A percentile compares a stretch with the other conserved stretches of the same genome.
phyloP scores from a whole-genome alignment of 2,888 invertebrate genomes.

The Caenorhabditis doughertyi region DNA sequence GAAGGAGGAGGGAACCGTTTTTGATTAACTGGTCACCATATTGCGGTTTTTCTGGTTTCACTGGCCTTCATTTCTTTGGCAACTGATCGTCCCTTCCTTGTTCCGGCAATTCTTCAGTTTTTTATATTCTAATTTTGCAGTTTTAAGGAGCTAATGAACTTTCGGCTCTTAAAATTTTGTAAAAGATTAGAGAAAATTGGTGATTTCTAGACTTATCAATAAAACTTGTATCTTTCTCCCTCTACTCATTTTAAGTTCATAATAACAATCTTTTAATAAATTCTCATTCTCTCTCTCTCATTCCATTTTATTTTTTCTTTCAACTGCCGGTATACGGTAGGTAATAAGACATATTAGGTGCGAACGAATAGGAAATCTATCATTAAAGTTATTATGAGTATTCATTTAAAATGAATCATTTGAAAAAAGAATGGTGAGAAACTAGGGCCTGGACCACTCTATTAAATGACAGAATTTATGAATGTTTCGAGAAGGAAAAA shows the following conservation, averaged over 20 bases:
- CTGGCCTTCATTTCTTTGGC: not conserved
- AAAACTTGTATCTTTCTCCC: no score
- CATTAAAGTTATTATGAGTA: not conserved
- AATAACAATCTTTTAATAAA: not conserved
- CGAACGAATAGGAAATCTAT: conserved; percentile 1
- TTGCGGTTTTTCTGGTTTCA: conserved; percentile 11
- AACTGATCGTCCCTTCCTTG: no score
- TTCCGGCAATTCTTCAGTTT: no score
- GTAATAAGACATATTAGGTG: conserved; percentile 24
- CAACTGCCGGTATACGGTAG: conserved; percentile 17
- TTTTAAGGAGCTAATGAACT: no score
- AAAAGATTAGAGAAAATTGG: no score
- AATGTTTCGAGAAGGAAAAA: conserved; percentile 30
- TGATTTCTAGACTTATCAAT: no score
- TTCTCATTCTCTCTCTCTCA: not conserved
- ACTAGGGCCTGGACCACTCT: not conserved
- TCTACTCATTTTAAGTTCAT: no score
- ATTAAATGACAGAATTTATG: conserved; percentile 13
- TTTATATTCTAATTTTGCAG: no score
- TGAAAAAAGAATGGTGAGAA: conserved; percentile 5
- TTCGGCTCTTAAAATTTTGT: no score
- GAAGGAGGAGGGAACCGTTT: conserved; percentile 17
- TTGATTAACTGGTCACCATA: conserved; percentile 45
- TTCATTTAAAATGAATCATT: conserved; percentile 26
- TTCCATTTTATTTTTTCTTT: conserved; percentile 6